Base-by-base conservation (phyloP, 2,888 invertebrate species). In the Epirrita christyi region DNA sequence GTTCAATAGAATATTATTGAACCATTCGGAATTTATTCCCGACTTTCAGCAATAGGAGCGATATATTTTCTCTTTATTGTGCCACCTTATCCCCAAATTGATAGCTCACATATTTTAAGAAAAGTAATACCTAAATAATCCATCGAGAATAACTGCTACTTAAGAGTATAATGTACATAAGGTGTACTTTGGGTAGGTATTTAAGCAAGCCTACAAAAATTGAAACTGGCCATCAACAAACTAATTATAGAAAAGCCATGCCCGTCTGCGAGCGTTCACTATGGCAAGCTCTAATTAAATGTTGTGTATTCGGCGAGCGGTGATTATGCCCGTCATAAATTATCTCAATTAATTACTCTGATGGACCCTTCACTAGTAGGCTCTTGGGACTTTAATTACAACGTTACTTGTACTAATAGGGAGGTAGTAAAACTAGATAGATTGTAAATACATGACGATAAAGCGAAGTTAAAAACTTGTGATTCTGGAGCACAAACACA, bases 291-390 rank as follows among this genome's bases (percentile, higher is more conserved):
- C 47, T 51, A 55, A 52, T 64, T 55, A 61, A 63, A 45, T 28
- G 48, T 38, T 53, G 50, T 49, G 52, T 58, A 47, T 47, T 44
- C 54, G 46, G 53, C 45, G 57, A 64, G 64, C 64, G 63, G 69
- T 72, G 71, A 75, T 68, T 69, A 66, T 61, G 57, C 54, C 13
- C 59, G 44, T 47, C 62, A 73, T 75, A 72, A 74, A 74, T 76
- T 77, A 78, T 75, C 65, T 63, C 64, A 71, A 80, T 75, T 73
- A 76, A 77, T 78, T 77, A 75, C 55, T 42, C 52, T 64, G 70
- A 69, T 68, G 72, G 66, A 73, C 71, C 62, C 42, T 40, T 29
- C 46, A 38, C 52, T 11, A 36, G 32, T 27, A 52, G 40, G 45
- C 45, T 42, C 13, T 42, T 42, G 50, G 42, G 45, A 40, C 21